Evolutionary conservation across 2,797 vertebrate species (phyloP).

Genomic region (Brachyalestes nurse): DNA sequence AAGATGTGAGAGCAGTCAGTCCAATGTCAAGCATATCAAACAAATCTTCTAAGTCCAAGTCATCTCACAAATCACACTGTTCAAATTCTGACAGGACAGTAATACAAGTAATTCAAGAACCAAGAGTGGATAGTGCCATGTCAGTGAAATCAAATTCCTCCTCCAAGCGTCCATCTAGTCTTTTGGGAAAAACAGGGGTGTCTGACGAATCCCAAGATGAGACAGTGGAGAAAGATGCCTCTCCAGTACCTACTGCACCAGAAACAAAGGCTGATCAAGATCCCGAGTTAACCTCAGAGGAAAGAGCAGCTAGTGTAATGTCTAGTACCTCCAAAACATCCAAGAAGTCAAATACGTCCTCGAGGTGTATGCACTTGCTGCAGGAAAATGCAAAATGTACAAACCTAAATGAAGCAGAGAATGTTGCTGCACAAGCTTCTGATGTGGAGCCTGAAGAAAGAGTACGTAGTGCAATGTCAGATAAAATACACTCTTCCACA

Average conservation of each 20-base stretch:
- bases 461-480: conserved; percentile 40
- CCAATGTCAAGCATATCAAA: conserved; percentile 40
- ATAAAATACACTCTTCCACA: conserved; percentile 37
- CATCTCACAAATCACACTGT: conserved; percentile 41
- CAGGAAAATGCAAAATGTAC: conserved; percentile 14
- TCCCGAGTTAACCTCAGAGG: not conserved
- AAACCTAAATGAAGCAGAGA: conserved; percentile 5
- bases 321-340: conserved; percentile 39
- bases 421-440: not conserved
- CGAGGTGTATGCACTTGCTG: not conserved
- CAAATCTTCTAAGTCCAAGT: conserved; percentile 33
- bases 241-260: conserved; percentile 1
- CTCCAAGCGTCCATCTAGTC: conserved; percentile 10
- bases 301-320: conserved; percentile 29
- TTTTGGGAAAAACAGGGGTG: not conserved
- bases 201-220: conserved; percentile 58
- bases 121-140: conserved; percentile 56
- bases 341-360: conserved; percentile 28
- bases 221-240: not conserved
- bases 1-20: conserved; percentile 44
- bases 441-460: conserved; percentile 24
- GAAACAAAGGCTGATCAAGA: conserved; percentile 24
- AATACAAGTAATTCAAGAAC: conserved; percentile 42
- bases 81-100: conserved; percentile 59
- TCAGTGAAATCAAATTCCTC: conserved; percentile 53